A percentile compares a stretch with the other conserved stretches of the same genome.
Conservation (phyloP, 1,140 invertebrate species). For the Eufriesea mexicana region DNA sequence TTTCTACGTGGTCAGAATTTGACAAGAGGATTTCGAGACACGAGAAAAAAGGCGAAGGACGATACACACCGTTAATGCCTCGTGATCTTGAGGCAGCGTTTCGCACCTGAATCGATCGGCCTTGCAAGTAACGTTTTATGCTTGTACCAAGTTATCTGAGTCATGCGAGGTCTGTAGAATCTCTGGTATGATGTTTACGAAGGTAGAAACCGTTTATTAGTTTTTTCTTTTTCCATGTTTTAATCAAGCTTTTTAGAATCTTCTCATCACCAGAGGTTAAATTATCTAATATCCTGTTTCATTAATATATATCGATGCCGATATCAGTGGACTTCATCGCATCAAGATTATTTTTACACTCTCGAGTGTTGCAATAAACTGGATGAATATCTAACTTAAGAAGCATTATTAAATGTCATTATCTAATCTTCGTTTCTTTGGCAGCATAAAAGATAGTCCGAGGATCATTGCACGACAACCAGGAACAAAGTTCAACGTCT, state of each 20-base stretch:
- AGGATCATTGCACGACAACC: neutral
- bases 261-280: too few relatives aligned
- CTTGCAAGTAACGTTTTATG: constrained; percentile 1
- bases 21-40: neutral
- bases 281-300: neutral
- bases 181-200: constrained; percentile 35
- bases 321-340: neutral
- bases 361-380: neutral
- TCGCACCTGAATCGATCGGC: neutral
- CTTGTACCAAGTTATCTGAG: neutral
- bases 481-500: constrained; percentile 7
- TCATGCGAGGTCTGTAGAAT: neutral
- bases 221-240: neutral
- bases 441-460: constrained; percentile 21
- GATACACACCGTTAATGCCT: neutral
- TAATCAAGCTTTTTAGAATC: neutral
- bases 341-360: neutral
- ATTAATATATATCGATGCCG: too few relatives aligned
- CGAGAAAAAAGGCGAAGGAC: neutral
- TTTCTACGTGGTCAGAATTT: neutral
- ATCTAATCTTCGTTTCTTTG: constrained; percentile 13
- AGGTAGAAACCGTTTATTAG: neutral
- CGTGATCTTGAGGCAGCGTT: neutral
- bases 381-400: too few relatives aligned
- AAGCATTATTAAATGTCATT: neutral